Evolutionary conservation across 2,797 vertebrate species (phyloP), one percentile per base, ranked within the genome.

Genomic region (Periparus ater): DNA sequence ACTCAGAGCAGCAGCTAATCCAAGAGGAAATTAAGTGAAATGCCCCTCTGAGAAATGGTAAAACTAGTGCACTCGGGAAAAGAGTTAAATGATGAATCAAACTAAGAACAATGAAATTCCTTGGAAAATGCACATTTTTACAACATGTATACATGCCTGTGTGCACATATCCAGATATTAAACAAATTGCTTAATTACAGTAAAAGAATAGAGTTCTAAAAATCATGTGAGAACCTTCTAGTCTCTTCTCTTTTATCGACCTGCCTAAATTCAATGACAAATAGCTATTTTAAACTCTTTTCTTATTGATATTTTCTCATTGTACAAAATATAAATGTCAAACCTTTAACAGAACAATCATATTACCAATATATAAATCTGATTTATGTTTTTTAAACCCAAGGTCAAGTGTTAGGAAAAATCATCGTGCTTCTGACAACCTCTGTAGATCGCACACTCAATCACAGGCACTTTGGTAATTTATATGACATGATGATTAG

Each of bases 1-100:
- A 96, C 88, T 96, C 95, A 94, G 95, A 96, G 89, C 93, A 93
- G 86, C 90, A 97, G 95, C 93, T 98, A 98, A 98, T 98, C 97
- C 97, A 97, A 97, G 97, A 97, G 62, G 75, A 98, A 97, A 98
- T 97, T 98, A 98, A 96, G 94, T 83, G 53, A 98, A 98, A 97
- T 96, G 58, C 54, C 73, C 91, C 93, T 91, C 83, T 96, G 95
- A 96, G 96, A 97, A 97, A 96, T 54, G 62, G 54, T 67, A 85
- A 95, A 97, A 95, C 85, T 92, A 91, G 47, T 93, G 65, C 79
- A 88, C 38, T 94, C 32, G 5, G 50, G 36, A 67, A 77, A 25
- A 71, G 94, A 94, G 78, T 84, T 89, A 77, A 92, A 89, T 80
- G 44, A 85, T 92, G 61, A 96, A 89, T 70, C 36, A 81, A 93